These are phyloP conservation scores for Colossoma macropomum DNA, from an alignment of 2,113 vertebrate genomes.

Conservation along the genomic window DNA sequence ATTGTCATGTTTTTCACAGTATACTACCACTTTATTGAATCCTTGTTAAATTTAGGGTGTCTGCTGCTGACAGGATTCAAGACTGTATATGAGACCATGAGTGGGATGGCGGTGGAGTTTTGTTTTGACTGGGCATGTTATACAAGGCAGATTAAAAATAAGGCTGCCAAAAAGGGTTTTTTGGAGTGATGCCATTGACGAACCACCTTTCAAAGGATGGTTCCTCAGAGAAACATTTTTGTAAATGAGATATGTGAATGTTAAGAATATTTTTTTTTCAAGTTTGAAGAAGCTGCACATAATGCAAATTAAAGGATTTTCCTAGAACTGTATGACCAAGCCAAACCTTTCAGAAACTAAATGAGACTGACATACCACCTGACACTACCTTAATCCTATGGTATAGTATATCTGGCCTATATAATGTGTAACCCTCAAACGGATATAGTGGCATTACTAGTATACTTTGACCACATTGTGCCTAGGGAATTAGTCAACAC, in stretches of 20 bases:
- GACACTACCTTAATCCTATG: neutral
- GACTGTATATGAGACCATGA: slow-evolving; percentile 23
- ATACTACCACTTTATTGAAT: slow-evolving; percentile 50
- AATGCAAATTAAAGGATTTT: neutral
- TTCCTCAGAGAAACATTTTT: neutral
- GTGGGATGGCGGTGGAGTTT: neutral
- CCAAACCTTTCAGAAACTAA: neutral
- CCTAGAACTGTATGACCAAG: neutral
- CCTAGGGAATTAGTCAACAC: neutral
- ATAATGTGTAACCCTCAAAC: neutral
- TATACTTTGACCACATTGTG: neutral
- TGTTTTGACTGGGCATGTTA: neutral
- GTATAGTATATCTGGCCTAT: neutral
- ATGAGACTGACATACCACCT: neutral
- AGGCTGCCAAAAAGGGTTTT: neutral
- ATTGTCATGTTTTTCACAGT: slow-evolving; percentile 26
- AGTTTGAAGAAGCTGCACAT: neutral
- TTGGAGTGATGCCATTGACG: neutral
- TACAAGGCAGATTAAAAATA: neutral
- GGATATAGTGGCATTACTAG: neutral
- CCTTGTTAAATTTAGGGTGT: slow-evolving; percentile 57
- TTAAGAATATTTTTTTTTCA: too few relatives aligned
- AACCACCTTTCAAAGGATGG: neutral
- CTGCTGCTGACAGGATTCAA: slow-evolving; percentile 59
- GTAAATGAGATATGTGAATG: too few relatives aligned